Base-by-base conservation (phyloP, 2,797 vertebrate species). In the Scleropages formosus region DNA sequence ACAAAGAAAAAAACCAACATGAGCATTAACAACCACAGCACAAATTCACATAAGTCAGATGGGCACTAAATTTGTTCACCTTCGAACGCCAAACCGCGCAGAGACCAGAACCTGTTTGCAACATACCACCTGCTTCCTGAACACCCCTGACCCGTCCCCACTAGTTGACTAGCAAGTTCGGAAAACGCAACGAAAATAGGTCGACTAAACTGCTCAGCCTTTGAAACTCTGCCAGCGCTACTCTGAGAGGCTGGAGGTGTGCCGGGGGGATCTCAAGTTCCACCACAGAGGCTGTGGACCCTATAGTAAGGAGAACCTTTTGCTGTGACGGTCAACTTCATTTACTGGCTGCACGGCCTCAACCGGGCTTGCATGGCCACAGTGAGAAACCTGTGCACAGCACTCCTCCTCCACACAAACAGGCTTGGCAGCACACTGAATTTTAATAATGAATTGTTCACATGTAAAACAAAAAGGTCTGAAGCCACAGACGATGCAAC, bases 131-230 rank as follows among this genome's bases (percentile, higher is more conserved):
- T 18, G 60, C 72, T 49, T 61, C 31, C 56, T 62, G 39, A 3
- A 31, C 18, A 15, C 64, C 44, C 49, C 53, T 8, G 61, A 49
- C 68, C 16, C n/a, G n/a, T n/a, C n/a, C n/a, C n/a, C 31, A 39
- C 39, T 6, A 22, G n/a, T 70, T 76, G 77, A 18, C 67, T 82
- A 68, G 68, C 59, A 26, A 71, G 82, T 75, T 80, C 77, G 77
- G 65, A 39, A 26, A 66, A 22, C 76, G 58, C 80, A 61, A 60
- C 8, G 61, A 59, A 69, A 73, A 78, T 58, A 71, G 63, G 22
- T 46, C 71, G 47, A 39, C 39, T 65, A 59, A 62, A 15, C 11
- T 60, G 68, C 68, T 27, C 53, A n/a, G 12, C 47, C 75, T 44
- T 56, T 24, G 60, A 51, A 31, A 31, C 46, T 49, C 18, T 46